A percentile compares a stretch with the other conserved stretches of the same genome.
These are phyloP conservation scores for Dromiciops gliroides DNA, from an alignment of 2,113 vertebrate genomes.

Conservation along the genomic window DNA sequence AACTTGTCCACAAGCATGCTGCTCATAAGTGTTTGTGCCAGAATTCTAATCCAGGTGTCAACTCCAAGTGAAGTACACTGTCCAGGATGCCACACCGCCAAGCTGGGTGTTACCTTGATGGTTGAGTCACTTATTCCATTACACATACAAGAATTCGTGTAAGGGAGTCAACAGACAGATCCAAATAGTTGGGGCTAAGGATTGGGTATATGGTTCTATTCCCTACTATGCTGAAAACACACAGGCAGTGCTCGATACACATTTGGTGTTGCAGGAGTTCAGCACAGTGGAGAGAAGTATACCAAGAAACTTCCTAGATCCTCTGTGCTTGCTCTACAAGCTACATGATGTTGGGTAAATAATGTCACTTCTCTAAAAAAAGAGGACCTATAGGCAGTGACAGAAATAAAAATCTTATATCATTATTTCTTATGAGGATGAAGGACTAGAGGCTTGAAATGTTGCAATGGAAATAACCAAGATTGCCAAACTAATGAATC, in stretches of 20 bases:
- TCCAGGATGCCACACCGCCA: background rate
- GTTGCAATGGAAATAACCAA: background rate
- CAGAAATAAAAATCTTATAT: background rate
- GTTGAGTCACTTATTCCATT: background rate
- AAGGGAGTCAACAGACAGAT: background rate
- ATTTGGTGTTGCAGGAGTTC: background rate
- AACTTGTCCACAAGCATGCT: accelerated
- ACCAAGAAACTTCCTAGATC: background rate
- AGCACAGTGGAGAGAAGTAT: background rate
- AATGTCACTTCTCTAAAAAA: background rate
- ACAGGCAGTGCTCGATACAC: background rate
- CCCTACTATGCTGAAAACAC: background rate
- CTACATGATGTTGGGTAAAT: background rate
- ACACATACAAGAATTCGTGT: background rate
- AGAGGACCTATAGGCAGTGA: background rate
- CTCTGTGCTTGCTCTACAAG: background rate
- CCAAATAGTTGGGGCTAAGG: background rate
- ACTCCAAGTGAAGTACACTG: background rate
- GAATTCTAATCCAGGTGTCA: background rate
- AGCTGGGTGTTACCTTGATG: background rate
- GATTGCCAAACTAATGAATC: background rate
- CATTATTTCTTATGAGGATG: background rate
- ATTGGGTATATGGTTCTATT: background rate
- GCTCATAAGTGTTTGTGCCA: background rate
- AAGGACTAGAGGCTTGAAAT: background rate